Percentiles rank a stretch among this genome's conserved stretches.
Conservation (phyloP, 35 echinoderm and acorn worm genomes). For the Heliocidaris erythrogramma region DNA sequence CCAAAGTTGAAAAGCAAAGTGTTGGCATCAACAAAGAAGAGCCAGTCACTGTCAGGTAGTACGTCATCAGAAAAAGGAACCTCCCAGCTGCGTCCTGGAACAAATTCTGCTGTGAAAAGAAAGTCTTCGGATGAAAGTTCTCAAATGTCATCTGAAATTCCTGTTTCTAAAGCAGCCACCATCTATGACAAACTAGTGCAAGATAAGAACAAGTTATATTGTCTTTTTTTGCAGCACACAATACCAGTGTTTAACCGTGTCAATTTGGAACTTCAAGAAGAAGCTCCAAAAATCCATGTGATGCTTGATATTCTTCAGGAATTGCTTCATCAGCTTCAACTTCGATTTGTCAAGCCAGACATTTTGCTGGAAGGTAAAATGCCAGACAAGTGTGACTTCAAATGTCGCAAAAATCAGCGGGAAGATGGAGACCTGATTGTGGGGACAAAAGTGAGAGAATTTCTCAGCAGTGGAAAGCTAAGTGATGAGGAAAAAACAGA, state of each 20-base stretch:
- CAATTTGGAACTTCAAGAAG: slow-evolving; percentile 23
- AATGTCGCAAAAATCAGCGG: slow-evolving; percentile 31
- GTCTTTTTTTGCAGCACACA: slow-evolving; percentile 63
- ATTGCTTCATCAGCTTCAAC: slow-evolving; percentile 38
- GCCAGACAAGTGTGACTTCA: slow-evolving; percentile 48
- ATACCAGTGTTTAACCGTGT: slow-evolving; percentile 67
- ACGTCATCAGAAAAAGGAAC: slow-evolving; percentile 1
- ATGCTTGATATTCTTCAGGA: slow-evolving; percentile 52
- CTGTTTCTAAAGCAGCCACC: slow-evolving; percentile 54
- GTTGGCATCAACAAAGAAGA: too few species aligned
- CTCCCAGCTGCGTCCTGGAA: slow-evolving; percentile 24
- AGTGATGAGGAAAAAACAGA: slow-evolving; percentile 1
- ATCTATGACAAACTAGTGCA: slow-evolving; percentile 55
- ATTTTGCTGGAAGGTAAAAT: slow-evolving; percentile 26
- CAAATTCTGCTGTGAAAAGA: slow-evolving; percentile 22
- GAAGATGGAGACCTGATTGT: slow-evolving; percentile 48
- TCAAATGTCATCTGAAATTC: neutral
- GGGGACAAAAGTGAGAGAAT: slow-evolving; percentile 56
- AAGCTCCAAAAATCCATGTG: slow-evolving; percentile 30
- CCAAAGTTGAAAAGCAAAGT: slow-evolving; percentile 47
- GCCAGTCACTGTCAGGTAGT: too few species aligned
- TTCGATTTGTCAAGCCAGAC: slow-evolving; percentile 42
- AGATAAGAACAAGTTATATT: slow-evolving; percentile 65
- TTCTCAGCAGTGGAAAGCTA: slow-evolving; percentile 55
- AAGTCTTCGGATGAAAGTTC: neutral